These are phyloP conservation scores for Drosophila funebris DNA, from an alignment of 1,140 invertebrate genomes.

Conservation along the genomic window DNA sequence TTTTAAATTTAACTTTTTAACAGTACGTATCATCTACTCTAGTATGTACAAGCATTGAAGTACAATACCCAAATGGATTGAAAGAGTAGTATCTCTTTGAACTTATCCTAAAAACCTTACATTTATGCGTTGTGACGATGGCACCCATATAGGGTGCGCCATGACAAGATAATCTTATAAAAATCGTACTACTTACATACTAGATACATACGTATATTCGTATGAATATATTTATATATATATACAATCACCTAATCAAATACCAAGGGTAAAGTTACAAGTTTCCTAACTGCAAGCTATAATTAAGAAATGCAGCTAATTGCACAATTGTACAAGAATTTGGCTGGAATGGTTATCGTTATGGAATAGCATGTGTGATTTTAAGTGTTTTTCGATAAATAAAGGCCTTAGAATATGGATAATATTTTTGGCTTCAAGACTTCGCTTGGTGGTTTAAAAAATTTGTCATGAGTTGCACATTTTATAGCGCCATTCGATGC, in stretches of 20 bases:
- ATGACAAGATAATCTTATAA: not conserved
- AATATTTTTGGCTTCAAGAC: conserved; percentile 48
- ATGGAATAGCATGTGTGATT: conserved; percentile 16
- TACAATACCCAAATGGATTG: conserved; percentile 23
- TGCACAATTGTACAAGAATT: conserved; percentile 15
- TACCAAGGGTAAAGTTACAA: conserved; percentile 14
- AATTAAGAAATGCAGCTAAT: conserved; percentile 11
- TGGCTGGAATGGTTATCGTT: conserved; percentile 41
- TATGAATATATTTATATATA: conserved; percentile 10
- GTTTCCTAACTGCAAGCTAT: conserved; percentile 12
- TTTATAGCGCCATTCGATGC: conserved; percentile 49
- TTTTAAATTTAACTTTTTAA: not conserved
- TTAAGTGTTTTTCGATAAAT: conserved; percentile 10
- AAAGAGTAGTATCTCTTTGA: conserved; percentile 1
- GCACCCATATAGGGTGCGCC: not conserved
- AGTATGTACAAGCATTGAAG: conserved; percentile 21
- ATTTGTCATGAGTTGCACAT: conserved; percentile 63
- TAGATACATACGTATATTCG: not conserved
- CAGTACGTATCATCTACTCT: not conserved
- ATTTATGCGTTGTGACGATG: not conserved
- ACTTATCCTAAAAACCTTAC: not conserved
- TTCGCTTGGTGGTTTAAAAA: conserved; percentile 17
- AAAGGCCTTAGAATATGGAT: conserved; percentile 41
- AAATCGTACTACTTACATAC: conserved; percentile 1
- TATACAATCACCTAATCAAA: conserved; percentile 29